Evolutionary conservation across 2,888 invertebrate species (phyloP), one percentile per base, ranked within the genome.

Genomic region (Ochropleura leucogaster): DNA sequence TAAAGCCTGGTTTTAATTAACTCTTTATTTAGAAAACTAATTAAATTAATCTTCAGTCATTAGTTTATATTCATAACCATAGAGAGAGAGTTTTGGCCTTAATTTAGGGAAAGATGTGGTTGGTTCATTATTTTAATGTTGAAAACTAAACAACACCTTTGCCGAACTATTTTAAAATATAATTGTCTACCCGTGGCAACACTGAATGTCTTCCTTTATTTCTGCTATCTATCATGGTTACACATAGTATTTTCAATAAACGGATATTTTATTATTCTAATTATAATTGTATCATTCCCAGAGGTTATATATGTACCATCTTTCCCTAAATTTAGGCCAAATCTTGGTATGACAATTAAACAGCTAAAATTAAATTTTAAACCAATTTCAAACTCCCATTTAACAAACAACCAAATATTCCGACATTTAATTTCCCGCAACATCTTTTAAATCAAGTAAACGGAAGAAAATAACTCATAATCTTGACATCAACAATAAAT

Each of bases 401-500:
- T 72, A 49, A 20, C 42, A 60, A 66, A 72, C 60, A 57, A 66
- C 30, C 16, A 51, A 73, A 67, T 59, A 64, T 64, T 68, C n/a
- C 44, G 63, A 59, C 40, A 53, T 66, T 79, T 75, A 20, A 77
- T 59, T 77, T 64, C 68, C 63, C 60, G 53, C 80, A 74, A 74
- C 59, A 73, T 74, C 55, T 42, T 75, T 77, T 68, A 74, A 77
- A 77, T 83, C 70, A 81, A 79, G 80, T 40, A 72, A n/a, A 71
- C 70, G 69, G 72, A 83, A 78, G 53, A 76, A 77, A 72, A 77
- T 83, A 85, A 85, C 85, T 85, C 78, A 79, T 79, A 84, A 81
- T 83, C 80, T 72, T 74, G 67, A 84, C 82, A 85, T 88, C 79
- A 85, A 88, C 87, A 90, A 89, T 90, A 90, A 90, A 91, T 90